Conservation (phyloP, 2,113 vertebrate genomes). For the Meleagris gallopavo region DNA sequence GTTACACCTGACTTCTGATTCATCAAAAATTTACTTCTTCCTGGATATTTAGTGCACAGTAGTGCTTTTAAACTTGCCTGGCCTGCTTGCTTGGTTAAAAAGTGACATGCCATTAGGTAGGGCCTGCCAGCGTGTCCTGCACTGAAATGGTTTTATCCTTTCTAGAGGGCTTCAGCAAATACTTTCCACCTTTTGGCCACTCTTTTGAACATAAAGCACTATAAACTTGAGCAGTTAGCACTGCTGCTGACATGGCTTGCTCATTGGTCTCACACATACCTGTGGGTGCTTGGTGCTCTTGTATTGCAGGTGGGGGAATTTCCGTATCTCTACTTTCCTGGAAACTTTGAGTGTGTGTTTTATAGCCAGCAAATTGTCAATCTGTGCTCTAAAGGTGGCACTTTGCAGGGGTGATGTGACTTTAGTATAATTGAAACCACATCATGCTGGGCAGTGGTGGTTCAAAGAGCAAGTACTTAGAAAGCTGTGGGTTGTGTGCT, state of each 20-base stretch:
- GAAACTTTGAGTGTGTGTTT: neutral
- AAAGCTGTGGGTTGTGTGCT: neutral
- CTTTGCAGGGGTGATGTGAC: neutral
- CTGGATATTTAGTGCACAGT: neutral
- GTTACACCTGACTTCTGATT: neutral
- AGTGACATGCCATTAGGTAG: rapidly evolving
- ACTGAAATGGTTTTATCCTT: neutral
- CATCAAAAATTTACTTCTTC: neutral
- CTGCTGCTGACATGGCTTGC: neutral
- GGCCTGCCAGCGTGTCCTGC: neutral
- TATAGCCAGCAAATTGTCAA: neutral
- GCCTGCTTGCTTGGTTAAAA: neutral
- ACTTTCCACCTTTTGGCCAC: neutral
- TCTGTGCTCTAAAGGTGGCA: rapidly evolving
- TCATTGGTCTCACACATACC: neutral
- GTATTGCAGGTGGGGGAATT: neutral
- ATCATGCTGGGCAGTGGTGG: neutral
- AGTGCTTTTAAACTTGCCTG: neutral
- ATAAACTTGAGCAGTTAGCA: neutral
- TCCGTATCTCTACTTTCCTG: neutral
- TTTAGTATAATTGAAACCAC: neutral
- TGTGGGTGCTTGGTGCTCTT: neutral
- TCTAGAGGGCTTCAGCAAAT: neutral
- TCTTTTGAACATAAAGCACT: neutral
- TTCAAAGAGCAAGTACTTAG: neutral